Evolutionary conservation across 2,797 vertebrate species (phyloP), one percentile per base, ranked within the genome.

Genomic region (Borostomias antarcticus): DNA sequence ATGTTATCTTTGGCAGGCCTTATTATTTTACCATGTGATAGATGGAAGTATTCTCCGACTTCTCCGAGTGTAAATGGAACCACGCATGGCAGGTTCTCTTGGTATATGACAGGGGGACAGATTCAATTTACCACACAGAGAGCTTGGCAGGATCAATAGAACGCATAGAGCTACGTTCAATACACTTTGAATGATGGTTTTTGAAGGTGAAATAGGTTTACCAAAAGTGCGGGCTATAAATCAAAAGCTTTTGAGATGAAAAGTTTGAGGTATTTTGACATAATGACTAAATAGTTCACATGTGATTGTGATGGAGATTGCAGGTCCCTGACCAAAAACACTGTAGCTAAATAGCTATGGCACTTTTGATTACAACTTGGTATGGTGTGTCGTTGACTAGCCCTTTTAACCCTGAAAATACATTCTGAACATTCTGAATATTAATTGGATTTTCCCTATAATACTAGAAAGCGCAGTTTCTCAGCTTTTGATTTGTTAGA

Each of bases 1-100:
- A 72, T 72, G 74, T 81, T 77, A 73, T 64, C 56, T 54, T 9
- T 83, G 83, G 68, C 82, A 85, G 83, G 28, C 59, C 62, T 78
- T 73, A 82, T 79, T 84, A 74, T 79, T 84, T 84, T 74, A 76
- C 45, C 64, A 35, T 66, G 75, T 87, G 85, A 89, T 82, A 71
- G 85, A 89, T 88, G 70, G 71, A 82, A 76, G 78, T 17, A 48
- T 68, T 80, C 76, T 69, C 68, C 63, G 57, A 77, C 62, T 72
- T 78, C 65, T 74, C 77, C 77, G 76, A 68, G 75, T 72, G 70
- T 58, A 81, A 83, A 81, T 74, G 73, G 70, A 76, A 77, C 73
- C 62, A 72, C 62, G 69, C 75, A 69, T 69, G 21, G 57, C 68
- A 62, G 30, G 58, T 73, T 66, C 66, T 68, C 64, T 65, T 66